phyloP scores from a whole-genome alignment of 1,140 invertebrate genomes.

The Leguminivora glycinivorella region DNA sequence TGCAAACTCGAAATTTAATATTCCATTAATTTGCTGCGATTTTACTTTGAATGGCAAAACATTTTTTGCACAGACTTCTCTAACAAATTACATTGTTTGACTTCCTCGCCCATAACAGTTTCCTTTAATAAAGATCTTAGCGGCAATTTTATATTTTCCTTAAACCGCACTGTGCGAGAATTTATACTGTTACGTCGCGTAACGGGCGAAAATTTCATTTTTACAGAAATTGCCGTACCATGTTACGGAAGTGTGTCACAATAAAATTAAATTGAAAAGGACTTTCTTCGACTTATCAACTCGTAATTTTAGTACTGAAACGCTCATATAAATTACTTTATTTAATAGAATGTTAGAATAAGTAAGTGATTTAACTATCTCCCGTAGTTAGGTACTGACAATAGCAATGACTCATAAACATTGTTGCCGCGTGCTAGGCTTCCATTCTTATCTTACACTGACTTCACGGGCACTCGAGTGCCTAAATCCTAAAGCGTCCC shows the following conservation, averaged over 20 bases:
- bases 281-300: too few species aligned
- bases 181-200: background rate
- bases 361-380: too few species aligned
- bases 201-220: background rate
- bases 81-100: slow-evolving; percentile 21
- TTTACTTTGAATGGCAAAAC: slow-evolving; percentile 23
- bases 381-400: too few species aligned
- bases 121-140: slow-evolving; percentile 5
- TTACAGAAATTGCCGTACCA: background rate
- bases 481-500: background rate
- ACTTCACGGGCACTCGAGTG: slow-evolving; percentile 2
- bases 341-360: too few species aligned
- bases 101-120: slow-evolving; percentile 2
- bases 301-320: too few species aligned
- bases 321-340: too few species aligned
- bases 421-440: too few species aligned
- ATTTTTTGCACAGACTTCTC: slow-evolving; percentile 2
- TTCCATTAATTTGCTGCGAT: slow-evolving; percentile 21
- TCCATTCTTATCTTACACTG: too few species aligned
- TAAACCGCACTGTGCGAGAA: slow-evolving; percentile 1
- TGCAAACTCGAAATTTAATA: slow-evolving; percentile 20
- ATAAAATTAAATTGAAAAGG: background rate
- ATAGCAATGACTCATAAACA: too few species aligned
- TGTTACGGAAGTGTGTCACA: background rate
- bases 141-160: background rate